Percentiles rank a stretch among this genome's conserved stretches.
Conservation (phyloP, 1,140 invertebrate genomes). For the Pantala flavescens region DNA sequence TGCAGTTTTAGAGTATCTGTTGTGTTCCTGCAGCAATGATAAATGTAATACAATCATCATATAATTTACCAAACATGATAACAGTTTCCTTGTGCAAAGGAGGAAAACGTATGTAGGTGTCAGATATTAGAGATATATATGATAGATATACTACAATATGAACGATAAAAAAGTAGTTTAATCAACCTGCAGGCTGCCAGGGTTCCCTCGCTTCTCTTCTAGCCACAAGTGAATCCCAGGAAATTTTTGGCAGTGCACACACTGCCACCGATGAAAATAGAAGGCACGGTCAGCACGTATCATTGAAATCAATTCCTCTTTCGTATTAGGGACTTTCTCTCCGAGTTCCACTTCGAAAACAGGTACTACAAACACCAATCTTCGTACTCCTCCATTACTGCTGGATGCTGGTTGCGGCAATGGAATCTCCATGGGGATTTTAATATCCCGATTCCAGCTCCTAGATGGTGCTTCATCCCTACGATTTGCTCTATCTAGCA, state of each 20-base stretch:
- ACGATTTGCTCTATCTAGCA: constrained; percentile 40
- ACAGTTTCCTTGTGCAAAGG: too few relatives aligned
- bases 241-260: constrained; percentile 67
- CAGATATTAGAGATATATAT: too few relatives aligned
- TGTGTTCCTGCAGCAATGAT: too few relatives aligned
- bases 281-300: constrained; percentile 35
- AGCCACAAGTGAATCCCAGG: constrained; percentile 62
- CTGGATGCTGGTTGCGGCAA: constrained; percentile 36
- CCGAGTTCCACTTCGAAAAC: constrained; percentile 56
- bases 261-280: constrained; percentile 46
- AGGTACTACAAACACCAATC: constrained; percentile 53
- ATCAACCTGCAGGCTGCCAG: constrained; percentile 14
- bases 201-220: constrained; percentile 30
- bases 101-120: too few relatives aligned
- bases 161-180: too few relatives aligned
- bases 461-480: constrained; percentile 17
- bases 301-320: constrained; percentile 39
- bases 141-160: too few relatives aligned
- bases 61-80: too few relatives aligned
- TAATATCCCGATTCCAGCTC: background rate
- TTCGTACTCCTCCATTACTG: constrained; percentile 22
- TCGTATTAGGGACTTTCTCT: constrained; percentile 47
- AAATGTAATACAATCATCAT: too few relatives aligned
- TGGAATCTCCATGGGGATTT: constrained; percentile 20
- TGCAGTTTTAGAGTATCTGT: too few relatives aligned